Conservation (phyloP, 2,888 invertebrate species). For the Cantharis rufa region DNA sequence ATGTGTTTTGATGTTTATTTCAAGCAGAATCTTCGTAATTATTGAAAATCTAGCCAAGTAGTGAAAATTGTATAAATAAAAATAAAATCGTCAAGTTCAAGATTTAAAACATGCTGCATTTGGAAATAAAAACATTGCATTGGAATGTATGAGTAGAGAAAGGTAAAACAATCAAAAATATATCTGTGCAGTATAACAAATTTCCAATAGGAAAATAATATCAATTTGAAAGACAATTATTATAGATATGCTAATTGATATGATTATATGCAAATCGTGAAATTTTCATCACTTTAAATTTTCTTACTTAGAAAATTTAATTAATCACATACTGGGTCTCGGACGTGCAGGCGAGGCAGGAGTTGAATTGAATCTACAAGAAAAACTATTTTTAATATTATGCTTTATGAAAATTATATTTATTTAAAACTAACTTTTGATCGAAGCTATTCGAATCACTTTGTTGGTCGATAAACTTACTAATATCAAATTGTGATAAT, state of each 20-base stretch:
- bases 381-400: neutral
- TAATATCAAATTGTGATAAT: constrained; percentile 50
- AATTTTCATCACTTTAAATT: neutral
- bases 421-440: constrained; percentile 30
- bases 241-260: neutral
- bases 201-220: neutral
- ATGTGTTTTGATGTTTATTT: neutral
- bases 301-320: neutral
- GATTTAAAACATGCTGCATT: neutral
- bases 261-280: neutral
- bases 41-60: neutral
- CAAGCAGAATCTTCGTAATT: neutral
- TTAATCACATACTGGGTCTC: constrained; percentile 29
- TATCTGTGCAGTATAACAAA: neutral
- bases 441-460: constrained; percentile 40
- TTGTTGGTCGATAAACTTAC: constrained; percentile 52
- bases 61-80: neutral
- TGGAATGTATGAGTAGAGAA: neutral
- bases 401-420: neutral
- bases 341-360: constrained; percentile 31
- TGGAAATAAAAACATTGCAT: neutral
- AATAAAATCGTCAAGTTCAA: neutral
- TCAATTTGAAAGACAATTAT: neutral
- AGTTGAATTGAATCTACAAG: constrained; percentile 19
- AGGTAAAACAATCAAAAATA: neutral